Percentiles rank a stretch among this genome's conserved stretches.
Evolutionary conservation across 2,797 vertebrate species (phyloP).

Genomic region (Vespertilio murinus): DNA sequence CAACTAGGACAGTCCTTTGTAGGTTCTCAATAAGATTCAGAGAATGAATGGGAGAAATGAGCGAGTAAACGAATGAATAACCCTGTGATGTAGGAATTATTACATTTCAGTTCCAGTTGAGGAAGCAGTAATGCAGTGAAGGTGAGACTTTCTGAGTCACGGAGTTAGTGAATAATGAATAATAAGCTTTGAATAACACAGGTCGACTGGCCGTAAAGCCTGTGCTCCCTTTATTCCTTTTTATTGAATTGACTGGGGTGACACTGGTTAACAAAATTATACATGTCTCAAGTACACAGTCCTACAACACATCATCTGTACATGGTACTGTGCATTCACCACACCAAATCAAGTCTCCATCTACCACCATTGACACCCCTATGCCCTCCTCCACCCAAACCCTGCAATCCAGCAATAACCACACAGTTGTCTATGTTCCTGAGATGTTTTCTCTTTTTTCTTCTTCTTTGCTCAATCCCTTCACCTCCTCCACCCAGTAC

Average conservation of each 20-base stretch:
- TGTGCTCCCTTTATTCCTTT: not conserved
- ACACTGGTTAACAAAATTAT: not conserved
- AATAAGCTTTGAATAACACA: not conserved
- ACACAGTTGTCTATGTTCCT: not conserved
- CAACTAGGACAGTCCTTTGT: not conserved
- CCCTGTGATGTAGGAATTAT: not conserved
- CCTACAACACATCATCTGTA: not conserved
- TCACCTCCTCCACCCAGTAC: not conserved
- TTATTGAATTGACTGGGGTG: not conserved
- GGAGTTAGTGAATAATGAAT: not conserved
- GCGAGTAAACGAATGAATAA: not conserved
- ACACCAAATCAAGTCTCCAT: not conserved
- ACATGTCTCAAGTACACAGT: not conserved
- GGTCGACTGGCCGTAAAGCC: not conserved
- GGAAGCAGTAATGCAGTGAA: not conserved
- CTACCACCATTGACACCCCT: not conserved
- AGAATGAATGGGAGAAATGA: not conserved
- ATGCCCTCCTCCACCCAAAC: not conserved
- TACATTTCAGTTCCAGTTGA: not conserved
- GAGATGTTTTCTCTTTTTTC: not conserved
- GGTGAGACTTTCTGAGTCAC: not conserved
- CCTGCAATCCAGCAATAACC: not conserved
- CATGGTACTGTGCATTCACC: not conserved
- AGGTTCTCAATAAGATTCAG: not conserved
- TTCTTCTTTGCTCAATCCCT: not conserved